Percentiles rank a stretch among this genome's conserved stretches.
These are phyloP conservation scores for Phthorimaea operculella DNA, from an alignment of 1,140 invertebrate genomes.

Conservation along the genomic window DNA sequence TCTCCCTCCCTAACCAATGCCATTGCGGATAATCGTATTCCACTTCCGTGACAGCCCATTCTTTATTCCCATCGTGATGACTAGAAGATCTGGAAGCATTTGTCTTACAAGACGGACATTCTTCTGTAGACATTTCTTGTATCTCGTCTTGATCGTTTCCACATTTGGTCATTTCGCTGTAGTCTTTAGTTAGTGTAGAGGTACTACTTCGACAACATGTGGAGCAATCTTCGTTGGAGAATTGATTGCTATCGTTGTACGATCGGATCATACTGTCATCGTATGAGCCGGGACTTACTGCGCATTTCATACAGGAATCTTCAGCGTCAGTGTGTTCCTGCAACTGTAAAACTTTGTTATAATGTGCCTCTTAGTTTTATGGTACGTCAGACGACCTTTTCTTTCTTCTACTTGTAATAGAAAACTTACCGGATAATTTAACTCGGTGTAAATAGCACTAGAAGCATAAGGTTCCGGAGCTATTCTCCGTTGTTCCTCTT, in stretches of 20 bases:
- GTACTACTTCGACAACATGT: slow-evolving; percentile 61
- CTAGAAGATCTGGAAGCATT: slow-evolving; percentile 57
- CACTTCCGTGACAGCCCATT: slow-evolving; percentile 56
- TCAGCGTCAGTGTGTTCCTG: slow-evolving; percentile 56
- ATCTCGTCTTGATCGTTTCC: slow-evolving; percentile 48
- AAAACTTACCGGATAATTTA: slow-evolving; percentile 51
- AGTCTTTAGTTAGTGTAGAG: slow-evolving; percentile 60
- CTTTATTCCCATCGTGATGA: slow-evolving; percentile 54
- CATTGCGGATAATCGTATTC: slow-evolving; percentile 63
- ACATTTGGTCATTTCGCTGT: slow-evolving; percentile 64
- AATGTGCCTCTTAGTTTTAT: background rate
- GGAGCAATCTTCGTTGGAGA: slow-evolving; percentile 61
- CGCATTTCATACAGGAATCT: slow-evolving; percentile 60
- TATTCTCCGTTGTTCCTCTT: slow-evolving; percentile 41
- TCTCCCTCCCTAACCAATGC: slow-evolving; percentile 58
- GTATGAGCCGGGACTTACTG: slow-evolving; percentile 55
- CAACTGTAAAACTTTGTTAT: slow-evolving; percentile 7
- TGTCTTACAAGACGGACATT: slow-evolving; percentile 60
- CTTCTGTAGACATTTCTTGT: slow-evolving; percentile 56
- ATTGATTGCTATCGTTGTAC: slow-evolving; percentile 58
- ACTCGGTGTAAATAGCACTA: slow-evolving; percentile 60
- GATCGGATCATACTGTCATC: slow-evolving; percentile 60
- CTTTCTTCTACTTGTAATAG: slow-evolving; percentile 4
- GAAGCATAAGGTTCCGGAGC: slow-evolving; percentile 56
- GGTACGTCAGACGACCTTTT: too few relatives aligned